Evolutionary conservation across 2,797 vertebrate genomes (phyloP).

Genomic region (Acanthurus tractus): DNA sequence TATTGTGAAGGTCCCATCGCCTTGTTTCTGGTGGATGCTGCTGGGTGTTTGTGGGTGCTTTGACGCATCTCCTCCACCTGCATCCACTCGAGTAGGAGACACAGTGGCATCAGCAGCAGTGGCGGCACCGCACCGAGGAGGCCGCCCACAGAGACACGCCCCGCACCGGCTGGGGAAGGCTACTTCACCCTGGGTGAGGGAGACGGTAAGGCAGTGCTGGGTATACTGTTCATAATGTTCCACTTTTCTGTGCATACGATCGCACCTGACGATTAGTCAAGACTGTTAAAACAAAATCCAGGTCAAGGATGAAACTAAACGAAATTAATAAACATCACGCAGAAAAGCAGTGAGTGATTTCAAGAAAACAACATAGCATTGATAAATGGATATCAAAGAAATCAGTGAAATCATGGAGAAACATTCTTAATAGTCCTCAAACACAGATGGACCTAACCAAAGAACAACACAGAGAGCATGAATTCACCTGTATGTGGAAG

Average conservation of each 20-base stretch:
- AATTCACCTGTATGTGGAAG: not conserved
- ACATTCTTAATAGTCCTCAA: not conserved
- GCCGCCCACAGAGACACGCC: conserved; percentile 77
- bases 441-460: not conserved
- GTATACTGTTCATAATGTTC: not conserved
- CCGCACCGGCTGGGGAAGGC: conserved; percentile 63
- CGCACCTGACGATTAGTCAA: not conserved
- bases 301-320: not conserved
- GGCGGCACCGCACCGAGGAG: conserved; percentile 64
- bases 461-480: not conserved
- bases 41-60: conserved; percentile 7
- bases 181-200: conserved; percentile 58
- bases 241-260: not conserved
- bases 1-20: conserved; percentile 49
- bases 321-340: not conserved
- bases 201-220: not conserved
- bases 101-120: conserved; percentile 49
- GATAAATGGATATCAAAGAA: not conserved
- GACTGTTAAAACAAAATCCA: not conserved
- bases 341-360: not conserved
- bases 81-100: conserved; percentile 63
- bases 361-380: not conserved
- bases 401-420: not conserved
- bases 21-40: not conserved
- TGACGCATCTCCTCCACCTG: conserved; percentile 72